These are phyloP conservation scores for Euspilapteryx auroguttella DNA, from an alignment of 2,888 invertebrate species.

Conservation along the genomic window DNA sequence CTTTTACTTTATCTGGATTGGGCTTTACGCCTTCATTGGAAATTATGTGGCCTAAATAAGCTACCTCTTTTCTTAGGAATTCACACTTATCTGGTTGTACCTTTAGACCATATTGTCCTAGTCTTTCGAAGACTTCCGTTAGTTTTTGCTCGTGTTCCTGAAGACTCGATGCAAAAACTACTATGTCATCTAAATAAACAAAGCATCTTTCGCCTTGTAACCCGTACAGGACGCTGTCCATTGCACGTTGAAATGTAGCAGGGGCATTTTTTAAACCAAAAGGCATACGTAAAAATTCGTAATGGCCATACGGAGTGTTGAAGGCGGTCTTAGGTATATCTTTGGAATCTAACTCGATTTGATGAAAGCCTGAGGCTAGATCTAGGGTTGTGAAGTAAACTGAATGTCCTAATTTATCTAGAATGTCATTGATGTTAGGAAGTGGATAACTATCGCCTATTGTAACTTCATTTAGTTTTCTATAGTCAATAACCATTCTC, in stretches of 20 bases:
- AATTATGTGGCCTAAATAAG: slow-evolving; percentile 1
- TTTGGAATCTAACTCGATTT: slow-evolving; percentile 7
- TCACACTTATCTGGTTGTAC: no score
- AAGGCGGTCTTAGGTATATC: slow-evolving; percentile 16
- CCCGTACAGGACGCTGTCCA: slow-evolving; percentile 5
- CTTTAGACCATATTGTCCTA: slow-evolving; percentile 8
- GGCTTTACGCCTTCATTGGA: slow-evolving; percentile 1
- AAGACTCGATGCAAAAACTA: slow-evolving; percentile 12
- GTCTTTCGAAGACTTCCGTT: slow-evolving; percentile 12
- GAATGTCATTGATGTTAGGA: slow-evolving; percentile 4
- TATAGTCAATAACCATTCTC: slow-evolving; percentile 5
- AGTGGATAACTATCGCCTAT: slow-evolving; percentile 5
- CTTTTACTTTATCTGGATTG: neutral
- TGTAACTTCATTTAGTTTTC: slow-evolving; percentile 4
- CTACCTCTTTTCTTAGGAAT: no score
- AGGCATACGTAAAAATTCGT: slow-evolving; percentile 1
- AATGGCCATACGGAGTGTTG: slow-evolving; percentile 12
- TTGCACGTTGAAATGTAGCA: slow-evolving; percentile 1
- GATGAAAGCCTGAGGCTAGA: slow-evolving; percentile 4
- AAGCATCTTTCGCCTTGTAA: slow-evolving; percentile 12
- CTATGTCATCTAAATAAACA: slow-evolving; percentile 16
- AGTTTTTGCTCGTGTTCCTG: slow-evolving; percentile 16
- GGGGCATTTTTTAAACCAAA: no score
- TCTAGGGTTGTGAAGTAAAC: no score
- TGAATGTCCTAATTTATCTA: no score